A percentile compares a stretch with the other conserved stretches of the same genome.
Evolutionary conservation across 1,140 invertebrate species (phyloP).

Genomic region (Trissolcus basalis): DNA sequence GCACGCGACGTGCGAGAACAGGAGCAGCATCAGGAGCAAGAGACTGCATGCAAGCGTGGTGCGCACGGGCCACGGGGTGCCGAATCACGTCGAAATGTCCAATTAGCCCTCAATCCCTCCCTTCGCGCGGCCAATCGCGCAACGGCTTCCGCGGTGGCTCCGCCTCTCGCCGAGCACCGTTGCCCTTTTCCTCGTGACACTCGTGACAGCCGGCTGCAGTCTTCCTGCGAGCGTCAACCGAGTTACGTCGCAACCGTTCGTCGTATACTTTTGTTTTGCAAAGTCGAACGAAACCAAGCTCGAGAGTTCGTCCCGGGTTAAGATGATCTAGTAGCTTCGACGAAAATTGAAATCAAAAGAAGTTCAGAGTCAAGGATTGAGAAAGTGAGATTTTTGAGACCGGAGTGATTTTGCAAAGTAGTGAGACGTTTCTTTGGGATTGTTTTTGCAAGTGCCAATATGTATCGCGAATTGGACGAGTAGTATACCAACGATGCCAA

Average conservation of each 20-base stretch:
- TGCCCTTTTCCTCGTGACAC: constrained; percentile 75
- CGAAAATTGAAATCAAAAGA: too few species aligned
- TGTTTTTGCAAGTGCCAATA: constrained; percentile 19
- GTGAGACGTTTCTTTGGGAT: background rate
- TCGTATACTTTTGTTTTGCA: background rate
- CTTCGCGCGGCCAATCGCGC: constrained; percentile 59
- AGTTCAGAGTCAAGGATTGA: background rate
- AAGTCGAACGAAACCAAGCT: too few species aligned
- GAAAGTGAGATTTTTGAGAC: background rate
- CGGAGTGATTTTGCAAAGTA: background rate
- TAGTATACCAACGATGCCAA: constrained; percentile 28
- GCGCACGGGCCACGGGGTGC: constrained; percentile 66
- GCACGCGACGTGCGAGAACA: constrained; percentile 1
- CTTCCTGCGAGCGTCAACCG: constrained; percentile 70
- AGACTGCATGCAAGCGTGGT: constrained; percentile 23
- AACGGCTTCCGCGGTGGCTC: constrained; percentile 41
- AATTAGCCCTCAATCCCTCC: constrained; percentile 68
- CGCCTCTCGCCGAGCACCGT: constrained; percentile 64
- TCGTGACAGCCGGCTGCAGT: constrained; percentile 74
- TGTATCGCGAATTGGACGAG: constrained; percentile 20
- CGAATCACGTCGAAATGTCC: constrained; percentile 66
- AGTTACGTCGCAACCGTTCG: constrained; percentile 53
- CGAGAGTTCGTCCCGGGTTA: too few species aligned
- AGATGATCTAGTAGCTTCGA: too few species aligned
- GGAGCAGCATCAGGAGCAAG: constrained; percentile 19